Conservation (phyloP, 2,888 invertebrate genomes). For the Aelia acuminata region DNA sequence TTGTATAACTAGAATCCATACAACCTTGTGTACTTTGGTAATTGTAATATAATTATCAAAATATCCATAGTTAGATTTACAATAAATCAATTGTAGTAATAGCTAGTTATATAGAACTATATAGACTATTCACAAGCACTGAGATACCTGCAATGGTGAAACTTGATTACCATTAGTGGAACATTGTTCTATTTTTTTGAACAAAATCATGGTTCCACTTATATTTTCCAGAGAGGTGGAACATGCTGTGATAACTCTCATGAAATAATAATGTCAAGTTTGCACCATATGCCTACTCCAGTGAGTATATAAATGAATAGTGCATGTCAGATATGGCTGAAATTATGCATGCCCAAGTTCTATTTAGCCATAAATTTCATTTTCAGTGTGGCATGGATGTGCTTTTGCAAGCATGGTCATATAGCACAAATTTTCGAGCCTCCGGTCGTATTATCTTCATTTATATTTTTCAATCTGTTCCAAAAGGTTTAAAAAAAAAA, state of each 20-base stretch:
- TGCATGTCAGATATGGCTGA: conserved; percentile 54
- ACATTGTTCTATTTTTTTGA: conserved; percentile 55
- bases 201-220: conserved; percentile 52
- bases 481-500: background rate
- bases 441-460: background rate
- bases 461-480: background rate
- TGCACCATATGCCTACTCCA: conserved; percentile 75
- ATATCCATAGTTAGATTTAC: conserved; percentile 49
- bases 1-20: conserved; percentile 27
- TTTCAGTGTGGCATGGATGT: conserved; percentile 57
- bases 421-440: conserved; percentile 49
- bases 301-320: conserved; percentile 70
- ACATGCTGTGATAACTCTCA: conserved; percentile 71
- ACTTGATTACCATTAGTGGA: conserved; percentile 59
- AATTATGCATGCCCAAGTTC: background rate
- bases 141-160: conserved; percentile 56
- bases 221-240: conserved; percentile 71
- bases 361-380: conserved; percentile 46
- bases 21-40: conserved; percentile 40
- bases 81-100: conserved; percentile 34
- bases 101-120: conserved; percentile 49
- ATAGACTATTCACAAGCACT: conserved; percentile 54
- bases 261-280: conserved; percentile 74
- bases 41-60: conserved; percentile 41
- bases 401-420: conserved; percentile 59